These are phyloP conservation scores for Hirtodrosophila alboralis DNA, from an alignment of 2,888 invertebrate species.

Conservation along the genomic window DNA sequence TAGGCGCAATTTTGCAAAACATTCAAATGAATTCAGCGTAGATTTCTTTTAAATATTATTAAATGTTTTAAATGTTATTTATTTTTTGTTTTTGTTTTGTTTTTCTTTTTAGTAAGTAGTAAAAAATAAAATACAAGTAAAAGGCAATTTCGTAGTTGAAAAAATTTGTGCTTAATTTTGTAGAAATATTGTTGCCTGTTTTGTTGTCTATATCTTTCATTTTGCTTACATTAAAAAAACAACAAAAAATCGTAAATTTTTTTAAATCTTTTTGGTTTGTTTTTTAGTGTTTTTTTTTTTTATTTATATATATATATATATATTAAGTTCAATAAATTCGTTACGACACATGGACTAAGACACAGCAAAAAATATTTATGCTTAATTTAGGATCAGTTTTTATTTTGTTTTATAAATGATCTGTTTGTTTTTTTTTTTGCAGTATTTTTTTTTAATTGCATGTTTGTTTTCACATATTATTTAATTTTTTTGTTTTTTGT, in stretches of 20 bases:
- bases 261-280: slow-evolving; percentile 20
- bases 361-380: slow-evolving; percentile 83
- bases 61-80: slow-evolving; percentile 37
- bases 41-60: slow-evolving; percentile 44
- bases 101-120: slow-evolving; percentile 50
- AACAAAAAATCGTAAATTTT: slow-evolving; percentile 45
- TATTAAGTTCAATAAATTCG: slow-evolving; percentile 82
- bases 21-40: slow-evolving; percentile 61
- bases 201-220: slow-evolving; percentile 15
- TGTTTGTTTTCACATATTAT: slow-evolving; percentile 46
- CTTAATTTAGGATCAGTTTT: slow-evolving; percentile 67
- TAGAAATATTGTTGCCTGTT: slow-evolving; percentile 65
- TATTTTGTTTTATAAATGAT: slow-evolving; percentile 25
- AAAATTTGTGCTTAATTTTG: slow-evolving; percentile 76
- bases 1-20: slow-evolving; percentile 68
- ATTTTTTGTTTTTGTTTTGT: too few relatives aligned
- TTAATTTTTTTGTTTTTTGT: too few relatives aligned
- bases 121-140: slow-evolving; percentile 73
- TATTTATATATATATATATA: slow-evolving; percentile 33
- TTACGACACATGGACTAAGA: slow-evolving; percentile 85
- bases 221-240: slow-evolving; percentile 49
- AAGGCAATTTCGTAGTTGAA: slow-evolving; percentile 75
- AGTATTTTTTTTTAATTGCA: slow-evolving; percentile 36
- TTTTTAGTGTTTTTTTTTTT: slow-evolving; percentile 25
- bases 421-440: slow-evolving; percentile 26